phyloP scores from a whole-genome alignment of 2,797 vertebrate species.

The Sorex maritimensis region DNA sequence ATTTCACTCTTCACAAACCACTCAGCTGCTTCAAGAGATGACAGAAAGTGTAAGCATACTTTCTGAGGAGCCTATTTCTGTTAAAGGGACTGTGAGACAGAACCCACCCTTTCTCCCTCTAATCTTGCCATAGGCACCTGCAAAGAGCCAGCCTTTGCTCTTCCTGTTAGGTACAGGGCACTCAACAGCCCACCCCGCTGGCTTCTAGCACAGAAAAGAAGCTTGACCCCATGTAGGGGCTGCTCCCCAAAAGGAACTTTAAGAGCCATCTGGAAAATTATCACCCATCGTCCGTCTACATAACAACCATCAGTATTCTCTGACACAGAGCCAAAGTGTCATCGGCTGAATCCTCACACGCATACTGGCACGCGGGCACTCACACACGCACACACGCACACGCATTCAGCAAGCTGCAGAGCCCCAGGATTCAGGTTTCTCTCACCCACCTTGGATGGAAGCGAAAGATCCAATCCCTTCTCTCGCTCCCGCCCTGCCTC shows the following conservation, averaged over 20 bases:
- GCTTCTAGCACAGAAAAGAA: conserved; percentile 28
- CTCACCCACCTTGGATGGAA: conserved; percentile 72
- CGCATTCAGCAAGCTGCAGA: conserved; percentile 24
- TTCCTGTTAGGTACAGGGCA: background rate
- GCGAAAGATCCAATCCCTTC: conserved; percentile 46
- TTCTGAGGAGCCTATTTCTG: background rate
- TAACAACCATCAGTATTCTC: conserved; percentile 49
- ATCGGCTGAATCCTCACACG: conserved; percentile 44
- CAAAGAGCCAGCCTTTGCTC: conserved; percentile 10
- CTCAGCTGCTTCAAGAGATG: background rate
- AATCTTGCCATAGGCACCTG: background rate
- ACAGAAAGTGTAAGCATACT: background rate
- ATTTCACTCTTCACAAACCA: background rate
- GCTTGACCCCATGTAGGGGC: conserved; percentile 28
- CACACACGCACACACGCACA: background rate
- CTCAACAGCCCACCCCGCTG: background rate
- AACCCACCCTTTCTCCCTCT: background rate
- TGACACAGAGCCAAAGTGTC: conserved; percentile 69
- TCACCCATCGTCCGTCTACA: conserved; percentile 48
- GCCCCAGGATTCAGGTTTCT: conserved; percentile 50
- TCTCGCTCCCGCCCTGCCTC: background rate
- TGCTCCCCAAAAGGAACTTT: conserved; percentile 77
- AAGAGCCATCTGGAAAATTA: conserved; percentile 65
- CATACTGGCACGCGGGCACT: no score
- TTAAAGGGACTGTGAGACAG: background rate